Conservation (phyloP, 2,113 vertebrate genomes). For the Falco punctatus region DNA sequence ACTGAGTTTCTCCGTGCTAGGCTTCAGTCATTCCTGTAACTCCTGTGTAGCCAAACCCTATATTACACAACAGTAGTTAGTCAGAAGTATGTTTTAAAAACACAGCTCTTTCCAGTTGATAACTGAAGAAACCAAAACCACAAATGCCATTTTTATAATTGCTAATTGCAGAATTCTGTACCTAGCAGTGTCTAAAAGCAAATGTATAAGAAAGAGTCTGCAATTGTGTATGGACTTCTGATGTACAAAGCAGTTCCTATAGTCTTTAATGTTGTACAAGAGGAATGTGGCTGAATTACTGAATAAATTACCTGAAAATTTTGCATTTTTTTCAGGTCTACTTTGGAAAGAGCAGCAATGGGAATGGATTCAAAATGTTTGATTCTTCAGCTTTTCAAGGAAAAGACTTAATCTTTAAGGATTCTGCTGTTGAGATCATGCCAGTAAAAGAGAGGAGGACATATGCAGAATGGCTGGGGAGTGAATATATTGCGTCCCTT, state of each 20-base stretch:
- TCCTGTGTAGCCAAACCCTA: neutral
- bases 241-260: neutral
- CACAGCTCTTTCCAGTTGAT: neutral
- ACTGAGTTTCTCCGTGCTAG: neutral
- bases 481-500: constrained; percentile 82
- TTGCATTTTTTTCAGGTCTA: constrained; percentile 73
- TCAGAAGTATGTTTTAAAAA: neutral
- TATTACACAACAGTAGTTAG: neutral
- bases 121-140: neutral
- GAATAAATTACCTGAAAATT: neutral
- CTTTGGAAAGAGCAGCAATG: constrained; percentile 77
- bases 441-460: constrained; percentile 83
- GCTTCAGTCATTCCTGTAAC: neutral
- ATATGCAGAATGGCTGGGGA: constrained; percentile 88
- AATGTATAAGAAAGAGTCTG: neutral
- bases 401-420: constrained; percentile 91
- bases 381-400: constrained; percentile 83
- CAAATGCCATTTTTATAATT: neutral
- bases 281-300: neutral
- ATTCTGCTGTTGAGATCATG: constrained; percentile 81
- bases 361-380: constrained; percentile 88
- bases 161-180: neutral
- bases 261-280: neutral
- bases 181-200: neutral
- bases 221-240: neutral